Evolutionary conservation across 1,140 invertebrate species (phyloP), one percentile per base, ranked within the genome.

Genomic region (Meloidogyne floridensis): DNA sequence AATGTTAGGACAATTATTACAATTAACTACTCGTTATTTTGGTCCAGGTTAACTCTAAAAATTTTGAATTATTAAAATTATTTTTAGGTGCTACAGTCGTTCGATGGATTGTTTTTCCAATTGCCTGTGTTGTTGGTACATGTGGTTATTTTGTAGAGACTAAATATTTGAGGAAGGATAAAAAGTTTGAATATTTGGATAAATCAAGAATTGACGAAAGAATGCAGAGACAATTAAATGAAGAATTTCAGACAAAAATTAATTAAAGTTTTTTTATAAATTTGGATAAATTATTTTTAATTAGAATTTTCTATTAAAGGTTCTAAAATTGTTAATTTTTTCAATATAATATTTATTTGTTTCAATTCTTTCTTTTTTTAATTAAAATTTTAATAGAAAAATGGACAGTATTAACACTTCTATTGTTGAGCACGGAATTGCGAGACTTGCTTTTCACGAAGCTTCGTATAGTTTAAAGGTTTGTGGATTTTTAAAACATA

Each of bases 201-300:
- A 65, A 65, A 65, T 65, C 59, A 65, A 65, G n/a, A 65, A 65
- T 65, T 65, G 59, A 65, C 0, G 59, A 65, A 65, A 65, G 59
- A n/a, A n/a, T 65, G 59, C 59, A 65, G 2, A 65, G 59, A 65
- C 59, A 65, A 7, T n/a, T 65, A 65, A 6, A 65, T 65, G 15
- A 65, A 65, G 59, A 65, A 65, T 65, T 65, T 65, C 59, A 65
- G 15, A 65, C 15, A n/a, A 65, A n/a, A 65, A n/a, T 59, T n/a
- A 59, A 65, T 6, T 47, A 47, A 47, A 6, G 47, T 47, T 47
- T 47, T 32, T 59, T 65, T 65, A n/a, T n/a, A 65, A 65, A 59
- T 7, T 65, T n/a, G 15, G n/a, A n/a, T 65, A 65, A 65, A 65
- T 65, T 65, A 65, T 65, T 65, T 65, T n/a, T n/a, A 4, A n/a